A percentile compares a stretch with the other conserved stretches of the same genome.
phyloP scores from a whole-genome alignment of 2,797 vertebrate genomes.

The Yasuhikotakia modesta region DNA sequence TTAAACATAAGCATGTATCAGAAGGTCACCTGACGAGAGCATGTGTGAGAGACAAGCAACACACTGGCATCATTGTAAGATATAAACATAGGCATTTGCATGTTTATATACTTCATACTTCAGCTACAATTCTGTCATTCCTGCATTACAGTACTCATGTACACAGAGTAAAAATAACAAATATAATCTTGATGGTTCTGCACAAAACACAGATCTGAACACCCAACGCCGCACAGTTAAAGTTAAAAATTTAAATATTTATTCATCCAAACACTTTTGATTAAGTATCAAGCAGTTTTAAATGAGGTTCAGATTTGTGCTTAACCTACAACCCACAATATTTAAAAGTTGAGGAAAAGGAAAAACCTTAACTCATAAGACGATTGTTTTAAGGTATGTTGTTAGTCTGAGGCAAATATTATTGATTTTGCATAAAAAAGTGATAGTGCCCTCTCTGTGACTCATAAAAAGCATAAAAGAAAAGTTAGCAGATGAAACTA shows the following conservation, averaged over 20 bases:
- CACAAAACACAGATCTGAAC: too few relatives aligned
- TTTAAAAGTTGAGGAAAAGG: background rate
- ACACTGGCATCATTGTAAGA: too few relatives aligned
- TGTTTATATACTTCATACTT: too few relatives aligned
- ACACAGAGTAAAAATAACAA: too few relatives aligned
- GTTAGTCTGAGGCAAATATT: slow-evolving; percentile 23
- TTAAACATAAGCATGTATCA: slow-evolving; percentile 75
- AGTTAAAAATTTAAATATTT: too few relatives aligned
- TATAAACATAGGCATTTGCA: too few relatives aligned
- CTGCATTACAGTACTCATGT: too few relatives aligned
- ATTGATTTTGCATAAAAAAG: slow-evolving; percentile 35
- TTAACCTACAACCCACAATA: background rate
- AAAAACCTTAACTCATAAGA: background rate
- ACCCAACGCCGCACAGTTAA: too few relatives aligned
- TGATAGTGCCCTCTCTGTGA: slow-evolving; percentile 34
- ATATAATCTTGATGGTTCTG: too few relatives aligned
- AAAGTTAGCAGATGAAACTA: slow-evolving; percentile 47
- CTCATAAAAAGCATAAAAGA: slow-evolving; percentile 33
- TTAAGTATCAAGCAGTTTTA: background rate
- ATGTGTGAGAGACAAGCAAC: slow-evolving; percentile 20
- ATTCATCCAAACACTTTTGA: too few relatives aligned
- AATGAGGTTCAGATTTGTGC: background rate
- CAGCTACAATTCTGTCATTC: too few relatives aligned
- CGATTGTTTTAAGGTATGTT: background rate
- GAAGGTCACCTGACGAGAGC: slow-evolving; percentile 71